These are phyloP conservation scores for Dinocampus coccinellae DNA, from an alignment of 2,888 invertebrate genomes.

Conservation along the genomic window DNA sequence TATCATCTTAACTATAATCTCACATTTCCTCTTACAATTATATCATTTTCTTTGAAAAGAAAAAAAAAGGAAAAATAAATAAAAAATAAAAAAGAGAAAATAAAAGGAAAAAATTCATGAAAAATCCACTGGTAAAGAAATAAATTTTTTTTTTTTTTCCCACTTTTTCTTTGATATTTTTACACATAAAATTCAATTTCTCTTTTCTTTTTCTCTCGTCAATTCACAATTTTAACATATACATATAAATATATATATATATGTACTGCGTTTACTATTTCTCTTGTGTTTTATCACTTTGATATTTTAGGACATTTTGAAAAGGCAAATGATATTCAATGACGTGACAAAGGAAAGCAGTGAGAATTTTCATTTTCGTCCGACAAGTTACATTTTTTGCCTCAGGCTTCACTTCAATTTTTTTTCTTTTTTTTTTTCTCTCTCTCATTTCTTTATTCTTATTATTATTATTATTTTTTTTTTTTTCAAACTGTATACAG, in stretches of 20 bases:
- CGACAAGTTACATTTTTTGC: neutral
- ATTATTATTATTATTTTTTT: too few relatives aligned
- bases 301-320: conserved; percentile 6
- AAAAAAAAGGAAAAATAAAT: too few relatives aligned
- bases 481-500: too few relatives aligned
- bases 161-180: neutral
- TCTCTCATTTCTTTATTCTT: too few relatives aligned
- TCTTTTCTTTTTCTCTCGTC: neutral
- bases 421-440: neutral
- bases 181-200: conserved; percentile 2
- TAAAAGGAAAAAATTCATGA: neutral
- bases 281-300: conserved; percentile 5
- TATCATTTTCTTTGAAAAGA: too few relatives aligned
- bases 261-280: neutral
- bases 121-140: neutral
- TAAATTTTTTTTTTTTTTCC: neutral
- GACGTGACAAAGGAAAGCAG: neutral
- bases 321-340: conserved; percentile 12
- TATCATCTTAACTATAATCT: too few relatives aligned
- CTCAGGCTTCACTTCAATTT: neutral
- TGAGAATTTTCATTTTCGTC: conserved; percentile 3
- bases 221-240: neutral
- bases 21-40: too few relatives aligned
- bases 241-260: too few relatives aligned
- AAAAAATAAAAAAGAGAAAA: too few relatives aligned